Conservation (phyloP, 2,797 vertebrate species). For the Syngnathus rostellatus region DNA sequence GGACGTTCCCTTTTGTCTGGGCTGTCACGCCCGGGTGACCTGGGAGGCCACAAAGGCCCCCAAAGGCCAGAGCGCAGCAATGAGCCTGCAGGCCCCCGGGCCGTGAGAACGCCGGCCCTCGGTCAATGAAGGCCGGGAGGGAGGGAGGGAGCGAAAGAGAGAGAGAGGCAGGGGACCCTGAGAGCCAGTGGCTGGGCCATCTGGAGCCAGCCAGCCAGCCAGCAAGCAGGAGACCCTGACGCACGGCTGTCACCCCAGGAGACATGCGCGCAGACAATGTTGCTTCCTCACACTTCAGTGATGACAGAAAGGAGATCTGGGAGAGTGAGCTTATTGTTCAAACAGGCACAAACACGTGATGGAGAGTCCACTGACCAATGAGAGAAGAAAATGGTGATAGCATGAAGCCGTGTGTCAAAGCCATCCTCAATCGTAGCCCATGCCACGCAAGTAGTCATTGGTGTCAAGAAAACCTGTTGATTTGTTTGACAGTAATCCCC, state of each 20-base stretch:
- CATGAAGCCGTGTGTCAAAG: background rate
- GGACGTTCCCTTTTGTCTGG: constrained; percentile 3
- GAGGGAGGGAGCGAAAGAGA: constrained; percentile 12
- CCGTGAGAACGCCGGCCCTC: constrained; percentile 65
- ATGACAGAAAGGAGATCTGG: constrained; percentile 56
- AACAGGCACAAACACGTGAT: constrained; percentile 2
- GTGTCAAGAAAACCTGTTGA: background rate
- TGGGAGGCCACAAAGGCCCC: constrained; percentile 60
- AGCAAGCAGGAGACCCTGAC: constrained; percentile 20
- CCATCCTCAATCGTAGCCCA: background rate
- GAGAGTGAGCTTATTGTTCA: constrained; percentile 48
- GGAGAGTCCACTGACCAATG: background rate
- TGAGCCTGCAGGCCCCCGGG: constrained; percentile 57
- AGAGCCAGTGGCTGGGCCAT: constrained; percentile 61
- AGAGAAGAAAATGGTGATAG: background rate
- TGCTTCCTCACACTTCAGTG: constrained; percentile 49
- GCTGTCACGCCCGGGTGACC: constrained; percentile 45
- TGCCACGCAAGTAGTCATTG: background rate
- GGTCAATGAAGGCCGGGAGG: constrained; percentile 60
- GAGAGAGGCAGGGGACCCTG: constrained; percentile 40
- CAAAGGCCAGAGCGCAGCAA: constrained; percentile 59
- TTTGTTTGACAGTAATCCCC: too few species aligned
- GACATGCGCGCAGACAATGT: constrained; percentile 46
- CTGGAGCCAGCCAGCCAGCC: constrained; percentile 49
- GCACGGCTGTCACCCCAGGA: constrained; percentile 6